These are phyloP conservation scores for Drosophila antonietae DNA, from an alignment of 2,888 invertebrate genomes.

Conservation along the genomic window DNA sequence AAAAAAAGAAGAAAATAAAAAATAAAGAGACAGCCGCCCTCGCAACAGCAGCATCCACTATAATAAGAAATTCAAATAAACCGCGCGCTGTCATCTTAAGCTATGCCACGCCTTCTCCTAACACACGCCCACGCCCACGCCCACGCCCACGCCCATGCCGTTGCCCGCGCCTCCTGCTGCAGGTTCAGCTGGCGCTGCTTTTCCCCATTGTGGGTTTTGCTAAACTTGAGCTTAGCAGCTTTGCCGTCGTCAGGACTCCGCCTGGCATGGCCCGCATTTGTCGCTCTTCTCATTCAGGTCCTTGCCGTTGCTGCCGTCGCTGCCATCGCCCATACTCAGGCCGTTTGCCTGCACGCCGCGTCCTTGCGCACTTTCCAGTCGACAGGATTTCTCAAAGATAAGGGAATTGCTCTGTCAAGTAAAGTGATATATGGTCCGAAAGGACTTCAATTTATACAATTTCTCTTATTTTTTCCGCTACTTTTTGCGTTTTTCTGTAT, in stretches of 20 bases:
- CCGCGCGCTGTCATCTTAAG: slow-evolving; percentile 82
- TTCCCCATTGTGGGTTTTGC: slow-evolving; percentile 74
- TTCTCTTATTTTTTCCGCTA: slow-evolving; percentile 82
- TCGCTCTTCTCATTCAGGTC: slow-evolving; percentile 58
- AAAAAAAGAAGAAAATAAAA: slow-evolving; percentile 39
- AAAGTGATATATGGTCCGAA: slow-evolving; percentile 88
- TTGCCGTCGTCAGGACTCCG: slow-evolving; percentile 58
- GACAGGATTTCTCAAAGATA: slow-evolving; percentile 85
- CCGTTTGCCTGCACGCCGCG: slow-evolving; percentile 50
- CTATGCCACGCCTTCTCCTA: slow-evolving; percentile 74
- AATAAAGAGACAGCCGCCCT: slow-evolving; percentile 25
- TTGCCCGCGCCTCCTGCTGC: slow-evolving; percentile 20
- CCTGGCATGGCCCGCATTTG: slow-evolving; percentile 67
- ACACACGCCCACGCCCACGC: slow-evolving; percentile 61
- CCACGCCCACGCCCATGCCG: slow-evolving; percentile 69
- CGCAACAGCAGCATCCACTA: slow-evolving; percentile 41
- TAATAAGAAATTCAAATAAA: slow-evolving; percentile 82
- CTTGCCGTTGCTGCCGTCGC: slow-evolving; percentile 38
- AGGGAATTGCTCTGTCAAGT: slow-evolving; percentile 89
- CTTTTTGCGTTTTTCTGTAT: slow-evolving; percentile 80
- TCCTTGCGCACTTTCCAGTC: slow-evolving; percentile 83
- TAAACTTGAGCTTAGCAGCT: slow-evolving; percentile 81
- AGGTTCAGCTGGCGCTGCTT: slow-evolving; percentile 49
- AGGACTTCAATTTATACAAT: slow-evolving; percentile 86
- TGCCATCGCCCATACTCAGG: slow-evolving; percentile 28